These are phyloP conservation scores for Zaprionus obscuricornis DNA, from an alignment of 2,888 invertebrate species.

Conservation along the genomic window DNA sequence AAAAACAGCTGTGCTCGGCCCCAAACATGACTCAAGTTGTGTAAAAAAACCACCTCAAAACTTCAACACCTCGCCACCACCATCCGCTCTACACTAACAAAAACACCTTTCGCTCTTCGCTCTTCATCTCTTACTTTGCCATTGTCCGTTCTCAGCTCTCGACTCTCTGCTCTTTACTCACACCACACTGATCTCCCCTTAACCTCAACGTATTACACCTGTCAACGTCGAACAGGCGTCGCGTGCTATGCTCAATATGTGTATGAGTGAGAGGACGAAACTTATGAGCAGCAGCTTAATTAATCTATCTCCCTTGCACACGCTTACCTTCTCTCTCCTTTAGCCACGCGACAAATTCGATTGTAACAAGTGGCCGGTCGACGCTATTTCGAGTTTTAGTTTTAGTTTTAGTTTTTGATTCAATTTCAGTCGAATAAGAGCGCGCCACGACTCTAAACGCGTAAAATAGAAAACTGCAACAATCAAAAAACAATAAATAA, in stretches of 20 bases:
- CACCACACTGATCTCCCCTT: no score
- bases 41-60: no score
- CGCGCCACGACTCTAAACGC: constrained; percentile 11
- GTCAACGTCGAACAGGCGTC: constrained; percentile 31
- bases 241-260: constrained; percentile 62
- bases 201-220: no score
- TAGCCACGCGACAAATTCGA: constrained; percentile 45
- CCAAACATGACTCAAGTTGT: constrained; percentile 42
- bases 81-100: background rate
- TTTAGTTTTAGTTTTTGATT: constrained; percentile 64
- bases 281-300: background rate
- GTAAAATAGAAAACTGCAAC: constrained; percentile 6
- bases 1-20: constrained; percentile 51
- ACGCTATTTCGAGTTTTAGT: constrained; percentile 41
- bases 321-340: constrained; percentile 48
- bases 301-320: constrained; percentile 38
- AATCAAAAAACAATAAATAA: background rate
- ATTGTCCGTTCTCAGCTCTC: no score
- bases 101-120: background rate
- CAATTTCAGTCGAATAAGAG: constrained; percentile 57
- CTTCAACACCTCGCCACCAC: constrained; percentile 1
- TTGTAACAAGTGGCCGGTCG: constrained; percentile 66
- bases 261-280: constrained; percentile 16
- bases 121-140: no score
- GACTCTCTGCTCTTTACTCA: no score